Base-by-base conservation (phyloP, 2,888 invertebrate species). In the Gonocerus acuteangulatus region DNA sequence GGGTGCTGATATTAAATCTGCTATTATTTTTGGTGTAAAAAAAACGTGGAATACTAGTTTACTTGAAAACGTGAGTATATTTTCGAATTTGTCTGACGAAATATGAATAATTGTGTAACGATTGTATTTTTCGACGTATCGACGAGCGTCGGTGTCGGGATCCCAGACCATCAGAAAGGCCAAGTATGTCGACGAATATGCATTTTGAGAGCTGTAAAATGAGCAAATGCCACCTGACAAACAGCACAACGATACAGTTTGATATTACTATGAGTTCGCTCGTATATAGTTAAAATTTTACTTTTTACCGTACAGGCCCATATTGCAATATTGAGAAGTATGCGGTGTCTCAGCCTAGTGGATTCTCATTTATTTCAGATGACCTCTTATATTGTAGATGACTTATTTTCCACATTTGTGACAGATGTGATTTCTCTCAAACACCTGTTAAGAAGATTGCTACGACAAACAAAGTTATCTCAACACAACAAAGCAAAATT, bases 161-260 rank as follows among this genome's bases (percentile, higher is more conserved):
- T n/a, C n/a, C n/a, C n/a, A n/a, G n/a, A n/a, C n/a, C n/a, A n/a
- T n/a, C n/a, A n/a, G n/a, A n/a, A n/a, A n/a, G n/a, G n/a, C 0
- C 91, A 91, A 0, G 90, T 90, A 71, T 90, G 90, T 13, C 87
- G 79, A 45, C 90, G 78, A 9, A 87, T 86, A 72, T 92, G 91
- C 54, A 91, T 77, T 75, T 89, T 89, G 4, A 91, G 76, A 0
- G 89, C 90, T n/a, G 89, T 90, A 1, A 89, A 89, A 74, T 91
- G 90, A 1, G 89, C 84, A 72, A 91, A 92, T 0, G 84, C 82
- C 66, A 84, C 82, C 75, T 82, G 80, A 72, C 89, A 89, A 61
- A 91, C 89, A 69, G 84, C 82, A 73, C 92, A 92, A 16, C 83
- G 78, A 71, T 89, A 92, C 0, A 91, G 92, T 57, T 87, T 79